Conservation (phyloP, 1,140 invertebrate species). For the Drosophila littoralis region DNA sequence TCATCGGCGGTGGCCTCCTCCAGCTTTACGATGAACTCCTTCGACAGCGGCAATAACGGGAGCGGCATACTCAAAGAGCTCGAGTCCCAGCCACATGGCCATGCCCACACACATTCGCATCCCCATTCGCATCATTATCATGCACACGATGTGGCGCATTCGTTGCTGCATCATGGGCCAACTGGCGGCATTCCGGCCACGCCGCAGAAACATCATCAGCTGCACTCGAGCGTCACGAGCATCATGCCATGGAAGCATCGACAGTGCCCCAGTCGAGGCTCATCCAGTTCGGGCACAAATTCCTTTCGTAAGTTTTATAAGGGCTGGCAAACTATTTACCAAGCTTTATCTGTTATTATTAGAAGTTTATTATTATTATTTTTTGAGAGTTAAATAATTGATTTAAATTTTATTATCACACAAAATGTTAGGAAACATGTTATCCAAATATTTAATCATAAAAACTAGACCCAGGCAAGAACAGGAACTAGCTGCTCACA, state of each 20-base stretch:
- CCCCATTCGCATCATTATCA: constrained; percentile 69
- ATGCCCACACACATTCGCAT: constrained; percentile 46
- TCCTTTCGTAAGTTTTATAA: constrained; percentile 77
- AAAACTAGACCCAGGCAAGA: too few species aligned
- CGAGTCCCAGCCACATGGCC: constrained; percentile 56
- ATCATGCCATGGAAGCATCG: constrained; percentile 84
- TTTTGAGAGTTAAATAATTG: too few species aligned
- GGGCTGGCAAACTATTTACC: neutral
- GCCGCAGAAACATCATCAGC: constrained; percentile 77
- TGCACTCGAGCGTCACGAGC: constrained; percentile 76
- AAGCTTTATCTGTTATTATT: too few species aligned
- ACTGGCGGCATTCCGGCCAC: constrained; percentile 49
- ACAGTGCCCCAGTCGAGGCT: constrained; percentile 81
- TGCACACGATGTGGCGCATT: constrained; percentile 58
- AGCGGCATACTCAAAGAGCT: constrained; percentile 70
- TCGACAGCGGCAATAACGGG: constrained; percentile 68
- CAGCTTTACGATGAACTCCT: constrained; percentile 74
- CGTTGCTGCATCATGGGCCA: constrained; percentile 38
- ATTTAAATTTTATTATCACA: too few species aligned
- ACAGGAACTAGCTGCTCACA: too few species aligned
- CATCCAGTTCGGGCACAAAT: constrained; percentile 82
- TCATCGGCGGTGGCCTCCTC: constrained; percentile 52
- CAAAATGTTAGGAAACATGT: too few species aligned
- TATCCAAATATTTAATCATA: too few species aligned
- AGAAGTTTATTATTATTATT: too few species aligned